Conservation (phyloP, 2,797 vertebrate genomes). For the Lithobates sylvaticus region DNA sequence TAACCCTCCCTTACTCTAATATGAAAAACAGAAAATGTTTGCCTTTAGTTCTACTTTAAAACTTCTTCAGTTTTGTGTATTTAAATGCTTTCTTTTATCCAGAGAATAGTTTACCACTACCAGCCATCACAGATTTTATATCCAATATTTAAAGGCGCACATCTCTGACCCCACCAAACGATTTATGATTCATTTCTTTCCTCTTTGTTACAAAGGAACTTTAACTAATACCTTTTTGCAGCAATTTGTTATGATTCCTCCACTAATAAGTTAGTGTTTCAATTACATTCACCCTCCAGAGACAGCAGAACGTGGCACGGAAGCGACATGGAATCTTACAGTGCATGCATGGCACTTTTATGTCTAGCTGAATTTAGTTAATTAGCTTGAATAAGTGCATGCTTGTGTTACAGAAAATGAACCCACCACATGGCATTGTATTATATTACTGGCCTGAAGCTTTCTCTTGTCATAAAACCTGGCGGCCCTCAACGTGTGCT, state of each 20-base stretch:
- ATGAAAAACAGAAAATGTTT: too few relatives aligned
- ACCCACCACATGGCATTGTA: conserved; percentile 56
- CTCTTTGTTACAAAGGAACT: conserved; percentile 2
- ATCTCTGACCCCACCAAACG: not conserved
- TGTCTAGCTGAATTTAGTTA: conserved; percentile 53
- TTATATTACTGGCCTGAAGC: conserved; percentile 62
- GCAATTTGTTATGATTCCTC: conserved; percentile 35
- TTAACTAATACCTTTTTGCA: conserved; percentile 3
- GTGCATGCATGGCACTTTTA: conserved; percentile 40
- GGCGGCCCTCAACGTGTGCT: conserved; percentile 50
- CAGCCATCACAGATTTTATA: conserved; percentile 13
- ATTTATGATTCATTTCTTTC: not conserved
- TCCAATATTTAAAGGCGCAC: conserved; percentile 24
- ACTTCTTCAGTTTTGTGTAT: not conserved
- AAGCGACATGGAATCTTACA: conserved; percentile 23
- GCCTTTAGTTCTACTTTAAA: too few relatives aligned
- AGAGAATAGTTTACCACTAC: not conserved
- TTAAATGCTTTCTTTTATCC: too few relatives aligned
- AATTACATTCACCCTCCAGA: conserved; percentile 41
- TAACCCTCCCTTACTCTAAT: too few relatives aligned
- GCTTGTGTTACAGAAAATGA: conserved; percentile 60
- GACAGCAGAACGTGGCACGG: conserved; percentile 33
- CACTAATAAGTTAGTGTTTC: conserved; percentile 44
- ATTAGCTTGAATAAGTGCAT: conserved; percentile 60
- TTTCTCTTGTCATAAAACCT: conserved; percentile 57